A percentile compares a stretch with the other conserved stretches of the same genome.
phyloP scores from a whole-genome alignment of 1,140 invertebrate species.

The Archivesica marissinica region DNA sequence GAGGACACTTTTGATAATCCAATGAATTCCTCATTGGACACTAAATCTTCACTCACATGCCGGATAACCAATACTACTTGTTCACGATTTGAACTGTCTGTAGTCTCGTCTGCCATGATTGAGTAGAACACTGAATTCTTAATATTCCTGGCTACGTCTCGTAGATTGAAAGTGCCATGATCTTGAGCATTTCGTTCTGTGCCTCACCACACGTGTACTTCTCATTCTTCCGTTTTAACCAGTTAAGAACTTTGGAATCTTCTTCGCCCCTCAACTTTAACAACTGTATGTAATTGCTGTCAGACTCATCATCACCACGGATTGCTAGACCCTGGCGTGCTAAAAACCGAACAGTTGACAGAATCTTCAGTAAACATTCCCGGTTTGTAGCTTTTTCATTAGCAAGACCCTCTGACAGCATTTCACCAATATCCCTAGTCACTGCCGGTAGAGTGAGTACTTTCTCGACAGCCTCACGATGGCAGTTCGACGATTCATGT shows the following conservation, averaged over 20 bases:
- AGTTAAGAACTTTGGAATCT: constrained; percentile 3
- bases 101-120: constrained; percentile 55
- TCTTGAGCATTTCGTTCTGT: constrained; percentile 21
- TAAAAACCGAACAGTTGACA: background rate
- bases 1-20: constrained; percentile 35
- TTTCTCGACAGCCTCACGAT: constrained; percentile 4
- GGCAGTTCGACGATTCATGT: constrained; percentile 11
- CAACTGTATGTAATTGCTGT: too few relatives aligned
- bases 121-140: constrained; percentile 27
- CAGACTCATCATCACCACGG: constrained; percentile 20
- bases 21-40: constrained; percentile 20
- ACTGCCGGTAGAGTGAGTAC: background rate
- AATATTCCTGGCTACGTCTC: constrained; percentile 22
- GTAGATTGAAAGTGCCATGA: background rate
- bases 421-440: constrained; percentile 29
- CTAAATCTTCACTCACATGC: constrained; percentile 24
- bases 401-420: background rate
- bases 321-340: constrained; percentile 21
- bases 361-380: constrained; percentile 10
- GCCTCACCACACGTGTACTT: constrained; percentile 17
- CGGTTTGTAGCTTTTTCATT: background rate
- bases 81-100: constrained; percentile 38
- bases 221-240: constrained; percentile 9
- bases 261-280: background rate
- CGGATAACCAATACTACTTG: constrained; percentile 52